Base-by-base conservation (phyloP, 2,888 invertebrate species). In the Ganaspis brasiliensis region DNA sequence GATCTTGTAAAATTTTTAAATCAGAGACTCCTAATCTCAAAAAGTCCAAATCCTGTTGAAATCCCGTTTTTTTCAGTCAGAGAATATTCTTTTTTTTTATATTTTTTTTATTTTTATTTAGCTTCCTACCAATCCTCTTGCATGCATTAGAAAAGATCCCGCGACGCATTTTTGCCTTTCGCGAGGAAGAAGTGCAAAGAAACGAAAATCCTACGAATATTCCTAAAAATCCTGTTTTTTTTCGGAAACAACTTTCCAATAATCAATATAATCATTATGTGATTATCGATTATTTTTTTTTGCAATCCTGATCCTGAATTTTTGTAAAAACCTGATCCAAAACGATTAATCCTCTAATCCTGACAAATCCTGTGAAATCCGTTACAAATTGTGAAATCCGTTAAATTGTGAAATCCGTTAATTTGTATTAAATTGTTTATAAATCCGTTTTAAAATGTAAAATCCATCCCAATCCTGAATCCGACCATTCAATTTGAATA, bases 81-180 rank as follows among this genome's bases (percentile, higher is more conserved):
- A 31, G 31, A 31, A 31, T 31, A 31, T 31, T 31, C 31, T 31
- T 6, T 31, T 6, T 31, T 6, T 31, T 6, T 31, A 31, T 31
- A 4, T 31, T 31, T 6, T 31, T 4, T 31, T 31, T 31, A 31
- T 40, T 24, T 63, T 35, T 37, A 19, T 37, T 61, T 35, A 37
- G 16, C 1, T 49, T 45, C 16, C n/a, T 9, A 52, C 52, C 16
- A 52, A 21, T 67, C 67, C 67, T 45, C 67, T 40, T 67, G 24
- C 67, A 67, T 67, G 67, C 67, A 67, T 45, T n/a, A n/a, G 45
- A 67, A 67, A 67, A 67, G 10, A 67, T 67, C 67, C 67, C 67
- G 67, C 67, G 45, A 26, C 45, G 45, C 2, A 63, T 40, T 40
- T 67, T 67, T 67, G 45, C 40, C n/a, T 59, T 45, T 45, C 67